phyloP scores from a whole-genome alignment of 1,140 invertebrate species.

The Periplaneta americana region DNA sequence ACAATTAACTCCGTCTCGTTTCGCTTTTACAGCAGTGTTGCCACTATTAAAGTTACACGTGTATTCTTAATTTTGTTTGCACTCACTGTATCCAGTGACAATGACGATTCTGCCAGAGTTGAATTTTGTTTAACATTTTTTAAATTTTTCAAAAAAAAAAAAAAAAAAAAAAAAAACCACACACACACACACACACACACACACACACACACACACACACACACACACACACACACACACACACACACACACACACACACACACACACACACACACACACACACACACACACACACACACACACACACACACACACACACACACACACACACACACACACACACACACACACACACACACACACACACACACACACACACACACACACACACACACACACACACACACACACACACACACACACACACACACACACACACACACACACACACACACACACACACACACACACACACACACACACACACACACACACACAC shows the following conservation, averaged over 20 bases:
- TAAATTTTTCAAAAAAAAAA: too few relatives aligned
- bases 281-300: neutral
- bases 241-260: neutral
- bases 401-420: conserved; percentile 24
- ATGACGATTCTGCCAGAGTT: too few relatives aligned
- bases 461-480: conserved; percentile 23
- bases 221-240: neutral
- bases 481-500: conserved; percentile 19
- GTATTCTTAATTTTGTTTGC: too few relatives aligned
- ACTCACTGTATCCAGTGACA: too few relatives aligned
- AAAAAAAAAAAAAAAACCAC: too few relatives aligned
- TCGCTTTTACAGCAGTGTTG: too few relatives aligned
- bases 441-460: conserved; percentile 24
- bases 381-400: conserved; percentile 25
- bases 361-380: conserved; percentile 21
- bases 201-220: neutral
- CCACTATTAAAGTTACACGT: too few relatives aligned
- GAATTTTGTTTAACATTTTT: too few relatives aligned
- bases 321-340: neutral
- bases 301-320: neutral
- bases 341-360: neutral
- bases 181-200: too few relatives aligned
- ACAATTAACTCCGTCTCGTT: too few relatives aligned
- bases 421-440: conserved; percentile 22
- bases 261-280: neutral